Evolutionary conservation across 2,888 invertebrate genomes (phyloP).

Genomic region (Folsomia manolachei): DNA sequence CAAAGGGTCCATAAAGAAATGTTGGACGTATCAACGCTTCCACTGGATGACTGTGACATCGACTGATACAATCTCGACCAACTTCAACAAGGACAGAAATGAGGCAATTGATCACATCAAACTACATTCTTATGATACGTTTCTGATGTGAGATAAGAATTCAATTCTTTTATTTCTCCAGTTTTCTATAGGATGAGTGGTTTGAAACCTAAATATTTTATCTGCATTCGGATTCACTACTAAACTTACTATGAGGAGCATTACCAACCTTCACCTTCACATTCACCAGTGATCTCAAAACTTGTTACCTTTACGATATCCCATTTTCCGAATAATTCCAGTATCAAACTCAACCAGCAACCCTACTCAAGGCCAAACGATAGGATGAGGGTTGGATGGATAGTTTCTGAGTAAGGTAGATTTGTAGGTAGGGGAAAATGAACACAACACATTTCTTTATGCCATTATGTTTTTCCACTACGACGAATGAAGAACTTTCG

Average conservation of each 20-base stretch:
- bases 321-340: no score
- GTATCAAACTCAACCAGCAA: no score
- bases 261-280: no score
- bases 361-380: neutral
- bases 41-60: no score
- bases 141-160: neutral
- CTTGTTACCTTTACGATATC: neutral
- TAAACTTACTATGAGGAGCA: no score
- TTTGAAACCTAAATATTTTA: neutral
- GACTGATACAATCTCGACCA: neutral
- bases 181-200: neutral
- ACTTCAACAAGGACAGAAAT: neutral
- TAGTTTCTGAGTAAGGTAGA: neutral
- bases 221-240: neutral
- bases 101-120: neutral
- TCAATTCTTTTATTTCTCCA: neutral
- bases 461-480: neutral
- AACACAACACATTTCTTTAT: conserved; percentile 15
- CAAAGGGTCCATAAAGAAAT: conserved; percentile 10
- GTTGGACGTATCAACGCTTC: conserved; percentile 2
- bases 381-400: neutral
- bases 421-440: conserved; percentile 14
- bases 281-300: neutral
- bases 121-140: neutral
- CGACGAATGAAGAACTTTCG: neutral